Percentiles rank a stretch among this genome's conserved stretches.
Conservation (phyloP, 2,113 vertebrate species). For the Columba janthina region DNA sequence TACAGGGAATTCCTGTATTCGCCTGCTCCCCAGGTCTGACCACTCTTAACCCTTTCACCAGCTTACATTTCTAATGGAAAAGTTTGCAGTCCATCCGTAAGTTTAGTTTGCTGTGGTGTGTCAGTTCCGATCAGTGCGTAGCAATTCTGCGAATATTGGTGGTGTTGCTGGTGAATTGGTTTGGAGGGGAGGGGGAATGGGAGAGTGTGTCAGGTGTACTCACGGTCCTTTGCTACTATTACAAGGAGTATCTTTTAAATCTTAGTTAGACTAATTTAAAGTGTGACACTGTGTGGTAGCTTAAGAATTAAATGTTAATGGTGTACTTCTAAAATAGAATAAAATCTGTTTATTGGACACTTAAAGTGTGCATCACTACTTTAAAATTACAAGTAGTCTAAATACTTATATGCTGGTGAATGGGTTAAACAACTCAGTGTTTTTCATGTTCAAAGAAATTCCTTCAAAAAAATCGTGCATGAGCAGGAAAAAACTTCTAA, state of each 20-base stretch:
- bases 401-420: conserved; percentile 40
- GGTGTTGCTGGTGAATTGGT: neutral
- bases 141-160: conserved; percentile 48
- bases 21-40: conserved; percentile 40
- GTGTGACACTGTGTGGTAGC: neutral
- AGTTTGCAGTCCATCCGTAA: conserved; percentile 86
- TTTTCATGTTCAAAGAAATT: neutral
- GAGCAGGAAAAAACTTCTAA: neutral
- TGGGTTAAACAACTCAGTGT: conserved; percentile 42
- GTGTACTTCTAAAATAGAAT: conserved; percentile 18
- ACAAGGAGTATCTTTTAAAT: neutral
- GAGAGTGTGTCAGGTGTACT: neutral
- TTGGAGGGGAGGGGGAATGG: neutral
- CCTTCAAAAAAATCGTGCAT: neutral
- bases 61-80: conserved; percentile 86
- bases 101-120: conserved; percentile 79
- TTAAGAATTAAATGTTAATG: conserved; percentile 17
- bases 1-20: neutral
- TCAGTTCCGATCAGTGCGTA: conserved; percentile 23
- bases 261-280: neutral
- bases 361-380: neutral
- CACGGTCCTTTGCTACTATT: neutral
- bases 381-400: neutral
- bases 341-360: neutral
- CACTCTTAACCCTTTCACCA: conserved; percentile 86